Conservation (phyloP, 2,797 vertebrate species). For the Rhynchonycteris naso region DNA sequence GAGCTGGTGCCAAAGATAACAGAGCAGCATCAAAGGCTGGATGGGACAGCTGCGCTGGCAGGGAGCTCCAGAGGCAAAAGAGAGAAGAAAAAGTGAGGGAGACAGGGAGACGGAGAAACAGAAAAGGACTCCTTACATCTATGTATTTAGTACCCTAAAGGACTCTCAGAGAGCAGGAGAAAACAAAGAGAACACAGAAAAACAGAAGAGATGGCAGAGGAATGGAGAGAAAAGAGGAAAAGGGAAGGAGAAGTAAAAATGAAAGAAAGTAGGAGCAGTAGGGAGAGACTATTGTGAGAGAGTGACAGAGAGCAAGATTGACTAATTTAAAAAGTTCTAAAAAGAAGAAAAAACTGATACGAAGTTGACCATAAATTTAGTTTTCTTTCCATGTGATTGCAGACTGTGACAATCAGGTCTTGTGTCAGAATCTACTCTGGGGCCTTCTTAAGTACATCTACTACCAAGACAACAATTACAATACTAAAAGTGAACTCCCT, state of each 20-base stretch:
- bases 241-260: not conserved
- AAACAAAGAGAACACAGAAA: not conserved
- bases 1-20: constrained; percentile 68
- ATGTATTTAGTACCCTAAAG: not conserved
- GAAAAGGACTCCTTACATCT: not conserved
- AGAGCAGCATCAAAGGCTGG: constrained; percentile 53
- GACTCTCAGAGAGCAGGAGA: not conserved
- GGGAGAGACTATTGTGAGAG: not conserved
- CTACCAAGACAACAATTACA: not conserved
- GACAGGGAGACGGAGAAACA: rapidly evolving
- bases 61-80: not conserved
- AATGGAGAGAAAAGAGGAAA: not conserved
- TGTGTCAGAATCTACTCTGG: not conserved
- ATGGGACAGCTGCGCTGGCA: constrained; percentile 52
- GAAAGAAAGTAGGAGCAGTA: not conserved
- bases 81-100: not conserved
- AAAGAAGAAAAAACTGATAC: not conserved
- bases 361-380: not conserved
- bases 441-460: not conserved
- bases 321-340: not conserved
- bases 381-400: not conserved
- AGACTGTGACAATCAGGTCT: not conserved
- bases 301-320: not conserved
- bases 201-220: not conserved
- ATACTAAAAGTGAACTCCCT: constrained; percentile 5